A percentile compares a stretch with the other conserved stretches of the same genome.
Conservation (phyloP, 92 coral and sea anemone genomes). For the Siderastrea radians region DNA sequence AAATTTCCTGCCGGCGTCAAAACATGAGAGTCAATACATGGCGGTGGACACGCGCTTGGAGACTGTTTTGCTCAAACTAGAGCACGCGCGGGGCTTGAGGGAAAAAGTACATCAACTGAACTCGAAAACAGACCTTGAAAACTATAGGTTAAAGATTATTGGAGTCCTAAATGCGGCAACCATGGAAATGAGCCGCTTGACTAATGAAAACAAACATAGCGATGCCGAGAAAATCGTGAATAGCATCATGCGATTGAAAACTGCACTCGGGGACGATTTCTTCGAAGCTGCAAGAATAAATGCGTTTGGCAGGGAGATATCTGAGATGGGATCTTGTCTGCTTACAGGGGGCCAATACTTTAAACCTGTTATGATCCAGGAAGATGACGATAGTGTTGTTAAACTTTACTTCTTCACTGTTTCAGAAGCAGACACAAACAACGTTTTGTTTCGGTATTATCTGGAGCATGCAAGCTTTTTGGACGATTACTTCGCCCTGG, state of each 20-base stretch:
- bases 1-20: neutral
- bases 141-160: slow-evolving; percentile 53
- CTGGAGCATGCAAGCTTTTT: slow-evolving; percentile 83
- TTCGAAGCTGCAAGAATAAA: slow-evolving; percentile 72
- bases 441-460: slow-evolving; percentile 72
- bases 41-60: slow-evolving; percentile 35
- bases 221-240: slow-evolving; percentile 83
- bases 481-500: slow-evolving; percentile 85
- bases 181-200: slow-evolving; percentile 74
- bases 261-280: slow-evolving; percentile 66
- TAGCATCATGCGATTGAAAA: slow-evolving; percentile 59
- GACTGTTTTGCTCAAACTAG: slow-evolving; percentile 53
- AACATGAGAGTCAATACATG: neutral
- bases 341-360: slow-evolving; percentile 86
- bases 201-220: slow-evolving; percentile 41
- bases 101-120: slow-evolving; percentile 2
- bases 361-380: slow-evolving; percentile 83
- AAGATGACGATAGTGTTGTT: slow-evolving; percentile 83
- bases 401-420: slow-evolving; percentile 81
- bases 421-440: slow-evolving; percentile 79
- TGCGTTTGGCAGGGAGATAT: slow-evolving; percentile 85
- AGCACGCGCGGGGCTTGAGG: slow-evolving; percentile 62
- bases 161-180: slow-evolving; percentile 76
- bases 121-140: slow-evolving; percentile 31
- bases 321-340: slow-evolving; percentile 63